These are phyloP conservation scores for Rattus rattus DNA, from an alignment of 2,113 vertebrate genomes.

Conservation along the genomic window DNA sequence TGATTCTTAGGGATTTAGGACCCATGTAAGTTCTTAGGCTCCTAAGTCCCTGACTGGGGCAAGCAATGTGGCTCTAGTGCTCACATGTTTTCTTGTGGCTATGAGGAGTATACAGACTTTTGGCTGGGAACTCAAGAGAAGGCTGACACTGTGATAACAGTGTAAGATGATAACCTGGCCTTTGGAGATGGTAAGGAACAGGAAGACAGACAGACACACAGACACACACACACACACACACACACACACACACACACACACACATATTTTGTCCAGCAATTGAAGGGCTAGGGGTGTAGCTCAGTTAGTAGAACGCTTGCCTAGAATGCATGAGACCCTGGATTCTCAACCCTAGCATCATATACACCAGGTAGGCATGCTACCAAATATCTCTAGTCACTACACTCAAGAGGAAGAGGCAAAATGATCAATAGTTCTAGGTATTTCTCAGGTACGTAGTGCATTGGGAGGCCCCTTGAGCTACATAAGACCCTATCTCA, in stretches of 20 bases:
- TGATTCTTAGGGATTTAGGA: neutral
- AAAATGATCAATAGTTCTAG: neutral
- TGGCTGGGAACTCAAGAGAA: neutral
- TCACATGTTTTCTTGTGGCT: constrained; percentile 25
- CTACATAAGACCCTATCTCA: neutral
- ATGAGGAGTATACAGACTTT: neutral
- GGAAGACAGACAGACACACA: neutral
- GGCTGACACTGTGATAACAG: neutral
- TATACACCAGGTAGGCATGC: neutral
- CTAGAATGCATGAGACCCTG: neutral
- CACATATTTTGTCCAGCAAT: neutral
- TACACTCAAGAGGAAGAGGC: neutral
- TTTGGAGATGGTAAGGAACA: neutral
- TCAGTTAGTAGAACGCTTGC: neutral
- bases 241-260: neutral
- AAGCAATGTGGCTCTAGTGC: accelerated
- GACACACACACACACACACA: neutral
- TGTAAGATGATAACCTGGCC: neutral
- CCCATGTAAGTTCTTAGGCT: neutral
- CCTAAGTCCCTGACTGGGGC: neutral
- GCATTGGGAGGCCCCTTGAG: neutral
- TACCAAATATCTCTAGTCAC: neutral
- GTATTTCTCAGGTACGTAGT: neutral
- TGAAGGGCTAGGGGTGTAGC: neutral
- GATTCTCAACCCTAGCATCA: neutral